Conservation (phyloP, 2,888 invertebrate genomes). For the Standfussiana lucernea region DNA sequence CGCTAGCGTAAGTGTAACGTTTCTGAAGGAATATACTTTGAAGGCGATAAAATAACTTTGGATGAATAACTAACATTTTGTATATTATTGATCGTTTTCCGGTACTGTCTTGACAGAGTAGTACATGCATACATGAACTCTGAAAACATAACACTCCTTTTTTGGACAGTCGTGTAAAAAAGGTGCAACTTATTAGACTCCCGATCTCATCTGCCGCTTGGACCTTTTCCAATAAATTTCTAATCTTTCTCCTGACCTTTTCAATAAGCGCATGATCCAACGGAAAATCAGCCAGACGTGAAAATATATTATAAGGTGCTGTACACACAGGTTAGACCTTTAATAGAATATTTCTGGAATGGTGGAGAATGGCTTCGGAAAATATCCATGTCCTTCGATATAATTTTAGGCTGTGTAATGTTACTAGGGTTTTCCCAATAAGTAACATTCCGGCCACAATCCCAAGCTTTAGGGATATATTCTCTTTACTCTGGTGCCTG, state of each 20-base stretch:
- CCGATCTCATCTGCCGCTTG: conserved; percentile 68
- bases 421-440: not conserved
- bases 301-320: conserved; percentile 55
- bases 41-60: too few species aligned
- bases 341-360: conserved; percentile 3
- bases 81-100: too few species aligned
- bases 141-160: too few species aligned
- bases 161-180: too few species aligned
- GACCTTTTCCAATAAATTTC: conserved; percentile 76
- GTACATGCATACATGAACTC: too few species aligned
- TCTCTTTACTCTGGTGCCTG: not conserved
- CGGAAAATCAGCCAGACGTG: conserved; percentile 68
- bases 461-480: not conserved
- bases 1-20: too few species aligned
- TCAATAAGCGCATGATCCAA: conserved; percentile 68
- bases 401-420: not conserved
- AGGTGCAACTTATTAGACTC: conserved; percentile 71
- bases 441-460: not conserved
- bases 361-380: not conserved
- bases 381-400: not conserved
- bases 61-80: too few species aligned
- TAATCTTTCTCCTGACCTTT: conserved; percentile 73
- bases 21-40: too few species aligned
- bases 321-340: conserved; percentile 20
- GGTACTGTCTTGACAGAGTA: too few species aligned